These are phyloP conservation scores for Potamarius usumacintae DNA, from an alignment of 2,113 vertebrate genomes.

Conservation along the genomic window DNA sequence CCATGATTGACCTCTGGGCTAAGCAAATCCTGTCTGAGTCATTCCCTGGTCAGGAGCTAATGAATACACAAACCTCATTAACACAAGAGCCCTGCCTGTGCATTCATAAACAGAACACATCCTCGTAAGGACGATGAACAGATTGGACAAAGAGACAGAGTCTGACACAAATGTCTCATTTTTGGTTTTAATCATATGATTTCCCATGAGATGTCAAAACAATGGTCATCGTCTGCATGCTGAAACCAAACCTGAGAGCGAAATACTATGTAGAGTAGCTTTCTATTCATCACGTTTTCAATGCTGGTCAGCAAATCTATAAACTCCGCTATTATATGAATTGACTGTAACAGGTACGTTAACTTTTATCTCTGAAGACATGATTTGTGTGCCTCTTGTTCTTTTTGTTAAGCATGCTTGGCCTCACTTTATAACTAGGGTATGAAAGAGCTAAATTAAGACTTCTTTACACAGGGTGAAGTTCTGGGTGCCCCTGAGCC, in stretches of 20 bases:
- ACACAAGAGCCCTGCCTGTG: constrained; percentile 24
- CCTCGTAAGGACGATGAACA: background rate
- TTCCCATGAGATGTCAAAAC: background rate
- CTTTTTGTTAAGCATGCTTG: background rate
- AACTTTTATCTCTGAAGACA: background rate
- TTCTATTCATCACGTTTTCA: background rate
- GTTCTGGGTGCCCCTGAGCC: background rate
- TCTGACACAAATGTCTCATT: background rate
- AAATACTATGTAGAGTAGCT: background rate
- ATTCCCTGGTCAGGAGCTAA: constrained; percentile 16
- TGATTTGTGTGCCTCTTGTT: background rate
- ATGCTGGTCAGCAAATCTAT: background rate
- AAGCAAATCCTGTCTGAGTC: background rate
- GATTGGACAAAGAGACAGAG: background rate
- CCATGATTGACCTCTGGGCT: constrained; percentile 7
- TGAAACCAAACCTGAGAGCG: background rate
- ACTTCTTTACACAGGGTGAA: background rate
- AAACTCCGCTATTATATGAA: background rate
- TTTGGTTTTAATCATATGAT: background rate
- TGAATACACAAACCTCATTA: constrained; percentile 41
- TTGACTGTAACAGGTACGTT: background rate
- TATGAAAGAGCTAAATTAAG: background rate
- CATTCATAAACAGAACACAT: background rate
- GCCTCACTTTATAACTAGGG: background rate
- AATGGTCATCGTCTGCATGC: background rate